A percentile compares a stretch with the other conserved stretches of the same genome.
Evolutionary conservation across 2,113 vertebrate genomes (phyloP).

Genomic region (Gallinago paraguaiae): DNA sequence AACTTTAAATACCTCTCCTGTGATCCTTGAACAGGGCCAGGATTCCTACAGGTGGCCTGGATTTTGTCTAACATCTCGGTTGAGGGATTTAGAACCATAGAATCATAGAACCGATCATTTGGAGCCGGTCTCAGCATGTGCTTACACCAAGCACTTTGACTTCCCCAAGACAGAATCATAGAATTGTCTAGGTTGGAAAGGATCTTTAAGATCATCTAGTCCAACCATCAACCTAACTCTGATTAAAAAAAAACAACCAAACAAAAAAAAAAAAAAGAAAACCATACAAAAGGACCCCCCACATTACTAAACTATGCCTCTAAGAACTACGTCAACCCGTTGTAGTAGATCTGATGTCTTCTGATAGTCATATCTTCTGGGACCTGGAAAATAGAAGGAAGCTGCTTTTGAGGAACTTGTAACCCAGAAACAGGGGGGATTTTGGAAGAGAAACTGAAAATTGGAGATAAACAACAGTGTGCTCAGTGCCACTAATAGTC

Average conservation of each 20-base stretch:
- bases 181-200: no score
- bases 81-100: background rate
- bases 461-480: background rate
- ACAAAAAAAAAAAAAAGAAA: no score
- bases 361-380: background rate
- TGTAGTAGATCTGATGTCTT: no score
- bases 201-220: no score
- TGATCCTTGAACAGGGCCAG: background rate
- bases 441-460: background rate
- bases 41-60: background rate
- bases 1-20: background rate
- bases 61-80: background rate
- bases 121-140: background rate
- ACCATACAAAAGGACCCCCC: no score
- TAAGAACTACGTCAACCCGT: no score
- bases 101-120: background rate
- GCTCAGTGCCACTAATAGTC: background rate
- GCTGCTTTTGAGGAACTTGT: background rate
- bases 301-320: no score
- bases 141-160: background rate
- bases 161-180: background rate
- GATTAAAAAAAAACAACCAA: no score
- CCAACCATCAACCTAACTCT: no score
- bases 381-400: background rate
- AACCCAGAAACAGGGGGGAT: background rate